A percentile compares a stretch with the other conserved stretches of the same genome.
phyloP scores from a whole-genome alignment of 2,888 invertebrate species.

The Xylota segnis region DNA sequence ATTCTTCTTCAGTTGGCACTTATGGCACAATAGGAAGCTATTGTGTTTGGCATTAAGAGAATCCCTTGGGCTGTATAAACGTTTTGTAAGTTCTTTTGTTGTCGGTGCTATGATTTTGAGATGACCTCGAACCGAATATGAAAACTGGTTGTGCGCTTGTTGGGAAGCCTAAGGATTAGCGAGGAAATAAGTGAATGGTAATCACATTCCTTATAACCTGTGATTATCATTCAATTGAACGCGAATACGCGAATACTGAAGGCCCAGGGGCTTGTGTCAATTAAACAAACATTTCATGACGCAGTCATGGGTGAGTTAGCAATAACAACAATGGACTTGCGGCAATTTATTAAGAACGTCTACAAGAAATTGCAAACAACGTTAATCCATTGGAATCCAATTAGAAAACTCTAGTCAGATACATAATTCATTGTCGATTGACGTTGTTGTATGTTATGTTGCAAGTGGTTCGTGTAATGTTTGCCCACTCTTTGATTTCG shows the following conservation, averaged over 20 bases:
- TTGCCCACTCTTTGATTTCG: background rate
- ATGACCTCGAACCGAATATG: conserved; percentile 63
- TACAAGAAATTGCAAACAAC: conserved; percentile 41
- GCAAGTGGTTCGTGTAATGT: conserved; percentile 23
- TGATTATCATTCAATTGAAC: conserved; percentile 10
- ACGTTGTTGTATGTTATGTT: conserved; percentile 42
- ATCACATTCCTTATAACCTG: conserved; percentile 6
- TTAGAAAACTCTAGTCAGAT: conserved; percentile 42
- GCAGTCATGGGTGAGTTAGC: conserved; percentile 32
- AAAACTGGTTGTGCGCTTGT: conserved; percentile 43
- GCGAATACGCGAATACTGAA: background rate
- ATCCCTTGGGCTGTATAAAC: conserved; percentile 38
- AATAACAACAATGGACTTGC: conserved; percentile 28
- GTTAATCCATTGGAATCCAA: conserved; percentile 60
- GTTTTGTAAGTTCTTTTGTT: conserved; percentile 28
- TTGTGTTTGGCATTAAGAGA: conserved; percentile 51
- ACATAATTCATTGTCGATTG: conserved; percentile 53
- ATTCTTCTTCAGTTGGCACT: conserved; percentile 63
- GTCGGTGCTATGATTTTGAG: conserved; percentile 40
- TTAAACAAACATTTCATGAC: conserved; percentile 35
- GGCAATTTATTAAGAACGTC: conserved; percentile 28
- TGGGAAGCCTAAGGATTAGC: background rate
- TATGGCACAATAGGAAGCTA: conserved; percentile 46
- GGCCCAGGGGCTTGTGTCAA: conserved; percentile 17
- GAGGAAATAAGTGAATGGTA: conserved; percentile 1